Conservation (phyloP, 2,113 vertebrate genomes). For the Crotalus viridis region DNA sequence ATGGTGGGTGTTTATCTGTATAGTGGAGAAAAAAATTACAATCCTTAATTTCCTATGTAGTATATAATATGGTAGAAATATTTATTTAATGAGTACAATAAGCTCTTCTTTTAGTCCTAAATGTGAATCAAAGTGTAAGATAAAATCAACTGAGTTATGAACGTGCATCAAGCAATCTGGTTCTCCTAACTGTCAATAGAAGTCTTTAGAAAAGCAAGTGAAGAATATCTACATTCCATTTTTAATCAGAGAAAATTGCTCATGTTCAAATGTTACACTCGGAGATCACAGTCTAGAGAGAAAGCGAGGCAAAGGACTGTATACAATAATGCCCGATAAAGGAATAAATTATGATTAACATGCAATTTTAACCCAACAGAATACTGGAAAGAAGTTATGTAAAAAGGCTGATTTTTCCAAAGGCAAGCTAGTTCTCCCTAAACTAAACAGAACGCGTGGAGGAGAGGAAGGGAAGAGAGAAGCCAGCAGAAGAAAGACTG, state of each 20-base stretch:
- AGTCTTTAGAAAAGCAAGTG: not conserved
- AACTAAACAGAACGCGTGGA: not conserved
- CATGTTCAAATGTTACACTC: not conserved
- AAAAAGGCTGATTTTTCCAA: not conserved
- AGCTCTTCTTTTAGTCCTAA: not conserved
- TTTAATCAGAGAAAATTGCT: not conserved
- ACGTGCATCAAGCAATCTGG: too few species aligned
- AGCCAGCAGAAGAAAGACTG: not conserved
- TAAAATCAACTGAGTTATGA: not conserved
- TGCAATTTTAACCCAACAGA: not conserved
- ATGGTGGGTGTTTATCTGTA: constrained; percentile 66
- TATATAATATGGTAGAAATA: not conserved
- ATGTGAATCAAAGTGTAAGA: not conserved
- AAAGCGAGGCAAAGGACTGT: too few species aligned
- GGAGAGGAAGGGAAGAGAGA: not conserved
- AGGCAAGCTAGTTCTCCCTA: not conserved
- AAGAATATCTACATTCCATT: not conserved
- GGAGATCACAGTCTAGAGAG: not conserved
- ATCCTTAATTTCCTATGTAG: too few species aligned
- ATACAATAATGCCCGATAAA: not conserved
- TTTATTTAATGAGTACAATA: not conserved
- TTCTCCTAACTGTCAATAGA: not conserved
- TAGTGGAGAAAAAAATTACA: not conserved
- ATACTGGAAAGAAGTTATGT: not conserved
- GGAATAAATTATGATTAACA: not conserved